Conservation (phyloP, 2,888 invertebrate species). For the Drosophila emarginata region DNA sequence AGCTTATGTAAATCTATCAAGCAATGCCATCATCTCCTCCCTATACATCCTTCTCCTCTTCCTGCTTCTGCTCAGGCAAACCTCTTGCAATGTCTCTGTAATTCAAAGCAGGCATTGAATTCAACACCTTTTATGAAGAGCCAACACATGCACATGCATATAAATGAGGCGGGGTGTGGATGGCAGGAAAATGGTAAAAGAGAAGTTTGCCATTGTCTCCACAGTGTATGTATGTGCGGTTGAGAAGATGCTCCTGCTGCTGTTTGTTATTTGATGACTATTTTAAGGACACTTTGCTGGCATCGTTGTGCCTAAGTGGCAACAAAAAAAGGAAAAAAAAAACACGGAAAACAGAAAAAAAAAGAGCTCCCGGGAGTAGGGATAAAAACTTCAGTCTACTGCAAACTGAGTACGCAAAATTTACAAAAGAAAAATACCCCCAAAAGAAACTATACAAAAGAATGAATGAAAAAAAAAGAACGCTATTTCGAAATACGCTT, state of each 20-base stretch:
- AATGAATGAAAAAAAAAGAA: neutral
- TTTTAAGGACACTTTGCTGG: constrained; percentile 55
- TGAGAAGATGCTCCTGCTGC: constrained; percentile 5
- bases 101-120: constrained; percentile 62
- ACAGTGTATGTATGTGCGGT: constrained; percentile 11
- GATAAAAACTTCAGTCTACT: neutral
- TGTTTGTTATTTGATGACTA: constrained; percentile 66
- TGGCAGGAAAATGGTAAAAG: neutral
- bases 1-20: constrained; percentile 45
- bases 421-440: constrained; percentile 18
- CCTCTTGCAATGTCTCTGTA: constrained; percentile 36
- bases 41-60: neutral
- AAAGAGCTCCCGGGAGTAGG: constrained; percentile 17
- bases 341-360: constrained; percentile 23
- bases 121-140: constrained; percentile 62
- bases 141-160: constrained; percentile 46
- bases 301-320: constrained; percentile 45
- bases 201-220: constrained; percentile 28
- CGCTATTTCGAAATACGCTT: neutral
- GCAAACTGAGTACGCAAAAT: constrained; percentile 46
- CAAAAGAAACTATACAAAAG: neutral
- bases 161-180: constrained; percentile 42
- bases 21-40: neutral
- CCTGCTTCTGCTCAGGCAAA: neutral
- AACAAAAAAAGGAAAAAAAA: constrained; percentile 26